Evolutionary conservation across 2,113 vertebrate species (phyloP), one percentile per base, ranked within the genome.

Genomic region (Brienomyrus longianalis): DNA sequence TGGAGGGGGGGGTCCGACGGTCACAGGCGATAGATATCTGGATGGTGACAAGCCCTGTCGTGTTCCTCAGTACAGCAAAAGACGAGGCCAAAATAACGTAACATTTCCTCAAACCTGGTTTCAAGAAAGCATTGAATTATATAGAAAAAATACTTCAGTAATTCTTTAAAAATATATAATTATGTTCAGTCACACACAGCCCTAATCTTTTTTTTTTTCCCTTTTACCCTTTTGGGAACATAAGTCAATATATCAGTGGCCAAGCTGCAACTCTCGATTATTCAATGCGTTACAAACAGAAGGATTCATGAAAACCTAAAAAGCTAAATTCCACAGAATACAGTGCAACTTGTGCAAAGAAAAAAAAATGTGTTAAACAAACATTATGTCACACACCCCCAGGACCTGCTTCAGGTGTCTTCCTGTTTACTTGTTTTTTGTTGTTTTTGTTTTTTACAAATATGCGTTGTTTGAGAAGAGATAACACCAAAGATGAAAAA

Each of bases 221-320:
- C 92, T 92, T 91, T 93, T 92, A 91, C 92, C 91, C 90, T 91
- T 92, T 90, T 90, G 91, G 90, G 92, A 92, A 91, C 92, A 56
- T 89, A 90, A 90, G 77, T 92, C 91, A 92, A 90, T 91, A 31
- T 52, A 85, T 77, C 51, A 48, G 91, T 93, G 90, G 91, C 89
- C 91, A 92, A 70, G 90, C 89, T 91, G 92, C 54, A 50, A 91
- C 27, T 91, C 90, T 91, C 90, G 56, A 74, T 92, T 92, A 92
- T 93, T 93, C 91, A 90, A 93, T 93, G 94, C 90, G 93, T 94
- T 95, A 95, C 94, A 95, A 95, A 96, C 91, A 94, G 94, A 95
- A 94, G 93, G 19, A 84, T 92, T 93, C 90, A 93, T 92, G 92
- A 94, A 91, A 95, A 94, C 94, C 94, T 96, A 95, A 90, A 92